Conservation (phyloP, 2,113 vertebrate genomes). For the Siniperca knerii region DNA sequence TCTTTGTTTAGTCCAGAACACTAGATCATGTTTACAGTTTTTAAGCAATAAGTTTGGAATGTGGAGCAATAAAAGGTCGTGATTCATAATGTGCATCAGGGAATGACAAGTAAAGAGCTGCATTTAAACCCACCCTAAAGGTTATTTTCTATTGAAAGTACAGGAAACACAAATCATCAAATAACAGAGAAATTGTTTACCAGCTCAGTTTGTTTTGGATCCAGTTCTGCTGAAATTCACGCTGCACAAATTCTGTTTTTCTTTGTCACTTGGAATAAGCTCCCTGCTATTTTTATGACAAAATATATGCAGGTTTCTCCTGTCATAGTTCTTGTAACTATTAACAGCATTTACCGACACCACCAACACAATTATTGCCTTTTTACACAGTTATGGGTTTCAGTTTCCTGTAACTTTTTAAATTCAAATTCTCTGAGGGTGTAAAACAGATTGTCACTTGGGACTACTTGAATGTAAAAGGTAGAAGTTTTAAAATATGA, state of each 20-base stretch:
- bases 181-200: not conserved
- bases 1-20: not conserved
- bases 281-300: not conserved
- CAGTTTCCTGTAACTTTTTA: conserved; percentile 14
- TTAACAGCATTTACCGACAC: not conserved
- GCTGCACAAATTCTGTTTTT: not conserved
- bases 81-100: not conserved
- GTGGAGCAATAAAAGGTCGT: conserved; percentile 16
- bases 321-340: not conserved
- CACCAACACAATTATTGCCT: not conserved
- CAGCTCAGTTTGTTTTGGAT: not conserved
- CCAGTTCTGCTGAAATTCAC: not conserved
- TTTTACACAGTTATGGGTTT: not conserved
- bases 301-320: not conserved
- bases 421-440: not conserved
- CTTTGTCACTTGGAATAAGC: not conserved
- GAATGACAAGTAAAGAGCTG: not conserved
- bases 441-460: not conserved
- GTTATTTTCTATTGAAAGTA: not conserved
- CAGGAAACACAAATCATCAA: conserved; percentile 1
- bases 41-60: conserved; percentile 27
- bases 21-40: conserved; percentile 15
- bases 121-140: not conserved
- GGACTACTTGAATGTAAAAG: conserved; percentile 47
- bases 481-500: conserved; percentile 8